These are phyloP conservation scores for Archilochus colubris DNA, from an alignment of 2,113 vertebrate species.

Conservation along the genomic window DNA sequence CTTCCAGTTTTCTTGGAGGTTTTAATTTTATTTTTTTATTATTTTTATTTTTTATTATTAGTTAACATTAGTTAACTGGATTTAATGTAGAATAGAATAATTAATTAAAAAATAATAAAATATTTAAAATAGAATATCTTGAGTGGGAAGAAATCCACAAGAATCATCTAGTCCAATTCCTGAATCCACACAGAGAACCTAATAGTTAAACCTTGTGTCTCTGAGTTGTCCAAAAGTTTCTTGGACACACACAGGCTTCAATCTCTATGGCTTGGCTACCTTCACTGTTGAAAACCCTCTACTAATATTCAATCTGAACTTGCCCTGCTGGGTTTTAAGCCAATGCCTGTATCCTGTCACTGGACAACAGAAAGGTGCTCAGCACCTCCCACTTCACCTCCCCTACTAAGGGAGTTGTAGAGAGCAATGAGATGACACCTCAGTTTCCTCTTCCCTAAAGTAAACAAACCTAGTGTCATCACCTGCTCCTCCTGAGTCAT, in stretches of 20 bases:
- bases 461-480: neutral
- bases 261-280: neutral
- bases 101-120: no score
- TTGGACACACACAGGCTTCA: neutral
- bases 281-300: neutral
- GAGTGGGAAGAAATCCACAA: accelerated
- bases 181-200: neutral
- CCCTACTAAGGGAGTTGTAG: neutral
- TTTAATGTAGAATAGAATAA: neutral
- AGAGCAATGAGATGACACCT: neutral
- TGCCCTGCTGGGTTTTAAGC: neutral
- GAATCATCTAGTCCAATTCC: neutral
- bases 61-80: neutral
- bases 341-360: neutral
- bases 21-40: neutral
- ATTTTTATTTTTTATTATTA: no score
- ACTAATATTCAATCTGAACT: neutral
- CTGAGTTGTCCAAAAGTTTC: neutral
- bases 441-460: neutral
- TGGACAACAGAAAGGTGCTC: neutral
- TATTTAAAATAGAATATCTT: neutral
- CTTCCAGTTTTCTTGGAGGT: neutral
- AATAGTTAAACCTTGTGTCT: neutral
- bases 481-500: neutral
- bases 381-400: neutral